phyloP scores from a whole-genome alignment of 2,797 vertebrate genomes.

The Paratrypauchen microcephalus region DNA sequence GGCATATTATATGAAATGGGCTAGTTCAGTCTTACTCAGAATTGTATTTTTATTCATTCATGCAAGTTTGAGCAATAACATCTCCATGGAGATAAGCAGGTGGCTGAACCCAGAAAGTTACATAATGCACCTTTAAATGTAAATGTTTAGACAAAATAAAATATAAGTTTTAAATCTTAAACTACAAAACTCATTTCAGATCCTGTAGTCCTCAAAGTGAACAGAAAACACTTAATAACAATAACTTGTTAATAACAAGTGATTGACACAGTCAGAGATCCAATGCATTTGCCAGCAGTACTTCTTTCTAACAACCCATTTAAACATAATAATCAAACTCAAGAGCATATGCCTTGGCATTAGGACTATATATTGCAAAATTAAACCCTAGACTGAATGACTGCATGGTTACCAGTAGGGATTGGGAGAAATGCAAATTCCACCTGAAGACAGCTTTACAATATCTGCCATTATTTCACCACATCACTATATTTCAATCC shows the following conservation, averaged over 20 bases:
- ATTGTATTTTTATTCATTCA: too few relatives aligned
- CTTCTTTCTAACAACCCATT: not conserved
- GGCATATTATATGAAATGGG: too few relatives aligned
- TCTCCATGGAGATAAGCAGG: too few relatives aligned
- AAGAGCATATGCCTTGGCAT: not conserved
- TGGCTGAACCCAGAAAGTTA: too few relatives aligned
- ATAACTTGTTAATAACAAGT: not conserved
- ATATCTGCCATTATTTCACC: not conserved
- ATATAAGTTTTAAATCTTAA: too few relatives aligned
- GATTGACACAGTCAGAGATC: not conserved
- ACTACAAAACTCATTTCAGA: not conserved
- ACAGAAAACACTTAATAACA: not conserved
- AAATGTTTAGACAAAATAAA: too few relatives aligned
- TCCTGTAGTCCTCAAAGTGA: not conserved
- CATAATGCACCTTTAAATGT: too few relatives aligned
- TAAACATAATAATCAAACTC: not conserved
- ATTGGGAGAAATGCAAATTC: conserved; percentile 3
- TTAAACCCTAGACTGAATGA: not conserved
- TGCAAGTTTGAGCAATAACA: too few relatives aligned
- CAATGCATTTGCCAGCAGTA: not conserved
- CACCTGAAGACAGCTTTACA: not conserved
- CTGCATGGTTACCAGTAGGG: not conserved
- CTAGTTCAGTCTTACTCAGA: too few relatives aligned
- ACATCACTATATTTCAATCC: not conserved
- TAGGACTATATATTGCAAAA: not conserved